Evolutionary conservation across 1,140 invertebrate species (phyloP), one percentile per base, ranked within the genome.

Genomic region (Vanessa tameamea): DNA sequence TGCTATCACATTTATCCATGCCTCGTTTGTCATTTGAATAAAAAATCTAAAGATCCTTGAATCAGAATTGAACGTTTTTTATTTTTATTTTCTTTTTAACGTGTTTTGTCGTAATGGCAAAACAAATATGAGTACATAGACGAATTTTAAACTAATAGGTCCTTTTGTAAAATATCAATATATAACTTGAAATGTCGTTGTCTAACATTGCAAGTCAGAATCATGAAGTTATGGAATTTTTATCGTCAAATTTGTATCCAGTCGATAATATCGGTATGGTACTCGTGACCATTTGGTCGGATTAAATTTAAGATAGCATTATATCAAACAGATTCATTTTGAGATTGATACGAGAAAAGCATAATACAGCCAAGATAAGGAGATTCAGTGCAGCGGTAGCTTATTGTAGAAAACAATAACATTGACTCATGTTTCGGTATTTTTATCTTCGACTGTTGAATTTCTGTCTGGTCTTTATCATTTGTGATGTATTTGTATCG

Each of bases 1-100:
- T 67, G 43, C 59, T 75, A 78, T 78, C 73, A 73, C 61, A 70
- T 78, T 75, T 55, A 71, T 75, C 63, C 75, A 69, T 69, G 73
- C 61, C 63, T 55, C 61, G 59, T 74, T 74, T 53, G 66, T 64
- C 72, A 69, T 47, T 12, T 55, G 8, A 16, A 55, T 53, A 53
- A 55, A 59, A 48, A 48, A 23, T 0, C 7, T 43, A 43, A 43
- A 43, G 6, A 43, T 43, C 37, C 47, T 65, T n/a, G 43, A 65
- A 64, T 48, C 20, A 13, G 16, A 20, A 64, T 48, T 47, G 37
- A 51, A 15, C 48, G 48, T 11, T 9, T 43, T 11, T 8, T 43
- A 11, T 43, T 9, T 43, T 43, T 9, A 43, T 43, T 43, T 43
- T 43, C 7, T 43, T 6, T 43, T 43, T 43, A 43, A 43, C 37